phyloP scores from a whole-genome alignment of 2,797 vertebrate species.

The Alosa sapidissima region DNA sequence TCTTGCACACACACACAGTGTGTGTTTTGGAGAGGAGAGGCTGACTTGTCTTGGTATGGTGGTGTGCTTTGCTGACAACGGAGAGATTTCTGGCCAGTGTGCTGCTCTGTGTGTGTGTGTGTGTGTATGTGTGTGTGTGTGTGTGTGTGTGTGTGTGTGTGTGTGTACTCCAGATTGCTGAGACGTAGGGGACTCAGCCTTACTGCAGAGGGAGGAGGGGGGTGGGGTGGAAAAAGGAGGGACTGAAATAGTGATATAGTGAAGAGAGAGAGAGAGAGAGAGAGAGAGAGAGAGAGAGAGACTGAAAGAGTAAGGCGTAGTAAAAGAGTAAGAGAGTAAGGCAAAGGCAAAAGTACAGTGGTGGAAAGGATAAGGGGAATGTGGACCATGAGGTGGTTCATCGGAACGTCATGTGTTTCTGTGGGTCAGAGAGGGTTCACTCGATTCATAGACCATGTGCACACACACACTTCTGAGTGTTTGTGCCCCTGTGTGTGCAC shows the following conservation, averaged over 20 bases:
- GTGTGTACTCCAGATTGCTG: conserved; percentile 6
- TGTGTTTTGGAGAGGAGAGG: background rate
- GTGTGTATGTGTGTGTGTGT: background rate
- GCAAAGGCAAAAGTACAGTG: no score
- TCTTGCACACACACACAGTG: background rate
- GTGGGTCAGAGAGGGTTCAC: no score
- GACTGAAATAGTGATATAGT: background rate
- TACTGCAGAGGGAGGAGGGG: background rate
- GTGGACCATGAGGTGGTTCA: no score
- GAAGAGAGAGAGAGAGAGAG: no score
- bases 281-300: no score
- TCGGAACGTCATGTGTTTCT: no score
- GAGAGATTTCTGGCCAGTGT: background rate
- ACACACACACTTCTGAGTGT: background rate
- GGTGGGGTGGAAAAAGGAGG: background rate
- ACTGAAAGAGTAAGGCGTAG: no score
- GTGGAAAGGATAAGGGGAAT: no score
- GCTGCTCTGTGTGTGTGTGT: background rate
- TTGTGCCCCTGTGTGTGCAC: no score
- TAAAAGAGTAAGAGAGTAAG: background rate
- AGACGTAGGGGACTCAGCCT: background rate
- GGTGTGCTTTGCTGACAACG: background rate
- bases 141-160: conserved; percentile 23
- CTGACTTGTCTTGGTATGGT: background rate
- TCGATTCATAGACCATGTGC: background rate